Evolutionary conservation across 2,888 invertebrate species (phyloP).

Genomic region (Cerastis leucographa): DNA sequence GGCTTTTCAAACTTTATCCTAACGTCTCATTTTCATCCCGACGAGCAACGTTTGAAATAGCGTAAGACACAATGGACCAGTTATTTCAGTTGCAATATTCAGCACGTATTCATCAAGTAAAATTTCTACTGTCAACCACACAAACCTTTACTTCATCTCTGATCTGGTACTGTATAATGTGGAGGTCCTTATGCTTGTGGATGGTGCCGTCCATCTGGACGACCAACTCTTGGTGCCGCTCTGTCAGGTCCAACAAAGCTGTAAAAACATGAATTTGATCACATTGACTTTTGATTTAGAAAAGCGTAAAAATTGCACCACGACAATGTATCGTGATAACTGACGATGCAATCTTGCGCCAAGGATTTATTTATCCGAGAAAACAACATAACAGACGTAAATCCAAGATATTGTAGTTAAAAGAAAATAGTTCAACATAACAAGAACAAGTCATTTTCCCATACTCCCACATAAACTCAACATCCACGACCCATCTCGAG

Average conservation of each 20-base stretch:
- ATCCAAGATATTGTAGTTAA: too few species aligned
- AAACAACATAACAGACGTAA: too few species aligned
- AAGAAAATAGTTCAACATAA: too few species aligned
- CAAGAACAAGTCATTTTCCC: too few species aligned
- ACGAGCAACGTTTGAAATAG: neutral
- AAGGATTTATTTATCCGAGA: too few species aligned
- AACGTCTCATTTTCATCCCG: neutral
- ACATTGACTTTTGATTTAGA: neutral
- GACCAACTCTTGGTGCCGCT: conserved; percentile 76
- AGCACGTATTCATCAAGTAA: neutral
- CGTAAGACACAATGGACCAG: neutral
- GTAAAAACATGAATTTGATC: conserved; percentile 3
- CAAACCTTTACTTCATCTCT: conserved; percentile 73
- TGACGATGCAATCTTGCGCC: too few species aligned
- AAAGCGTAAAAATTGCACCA: neutral
- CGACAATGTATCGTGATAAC: too few species aligned
- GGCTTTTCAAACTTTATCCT: neutral
- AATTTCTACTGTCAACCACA: neutral
- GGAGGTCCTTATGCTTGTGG: conserved; percentile 72
- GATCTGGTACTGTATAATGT: conserved; percentile 71
- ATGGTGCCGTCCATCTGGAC: conserved; percentile 74
- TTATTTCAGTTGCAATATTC: neutral
- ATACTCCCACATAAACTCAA: too few species aligned
- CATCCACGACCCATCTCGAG: too few species aligned
- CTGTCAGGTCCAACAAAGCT: conserved; percentile 81